Evolutionary conservation across 1,140 invertebrate species (phyloP), one percentile per base, ranked within the genome.

Genomic region (Drosophila navojoa): DNA sequence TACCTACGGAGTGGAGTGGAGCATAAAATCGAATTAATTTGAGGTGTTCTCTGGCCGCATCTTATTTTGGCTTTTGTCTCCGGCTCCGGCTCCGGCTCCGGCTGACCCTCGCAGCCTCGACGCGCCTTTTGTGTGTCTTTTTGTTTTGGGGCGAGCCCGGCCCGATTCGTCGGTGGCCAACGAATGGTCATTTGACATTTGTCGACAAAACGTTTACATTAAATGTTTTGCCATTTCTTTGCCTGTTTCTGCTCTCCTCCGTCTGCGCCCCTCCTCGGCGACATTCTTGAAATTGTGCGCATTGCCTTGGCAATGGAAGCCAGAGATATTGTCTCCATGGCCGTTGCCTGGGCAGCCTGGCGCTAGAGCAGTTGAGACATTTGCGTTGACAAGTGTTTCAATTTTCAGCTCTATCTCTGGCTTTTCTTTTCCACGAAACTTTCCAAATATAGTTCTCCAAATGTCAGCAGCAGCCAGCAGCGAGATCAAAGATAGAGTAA

Each of bases 121-220:
- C 67, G 67, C 67, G 72, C 72, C 72, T 64, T 75, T 75, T 75
- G 38, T 54, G 54, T 75, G 55, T 57, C 35, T 44, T 53, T 50
- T 44, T 53, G 35, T 49, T 67, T 29, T 40, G 16, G 35, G 16
- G 42, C 45, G 59, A 29, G 19, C 70, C 40, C 75, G 58, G 40
- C 32, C 49, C 55, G 54, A 22, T 16, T 15, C 71, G 32, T 32
- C 10, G 32, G 32, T 32, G 32, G 6, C 32, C 32, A 32, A 32
- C 32, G 66, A 82, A 66, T 87, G 81, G 79, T 73, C 82, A 87
- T 86, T 87, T 86, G 82, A 89, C 84, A 89, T 89, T 89, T 89
- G 84, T 80, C 84, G 84, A 89, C 84, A 84, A 89, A 89, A 89
- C 84, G 84, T 89, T 89, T 89, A 89, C 84, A 89, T 89, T 89